Base-by-base conservation (phyloP, 2,113 vertebrate genomes). In the Nicator chloris region DNA sequence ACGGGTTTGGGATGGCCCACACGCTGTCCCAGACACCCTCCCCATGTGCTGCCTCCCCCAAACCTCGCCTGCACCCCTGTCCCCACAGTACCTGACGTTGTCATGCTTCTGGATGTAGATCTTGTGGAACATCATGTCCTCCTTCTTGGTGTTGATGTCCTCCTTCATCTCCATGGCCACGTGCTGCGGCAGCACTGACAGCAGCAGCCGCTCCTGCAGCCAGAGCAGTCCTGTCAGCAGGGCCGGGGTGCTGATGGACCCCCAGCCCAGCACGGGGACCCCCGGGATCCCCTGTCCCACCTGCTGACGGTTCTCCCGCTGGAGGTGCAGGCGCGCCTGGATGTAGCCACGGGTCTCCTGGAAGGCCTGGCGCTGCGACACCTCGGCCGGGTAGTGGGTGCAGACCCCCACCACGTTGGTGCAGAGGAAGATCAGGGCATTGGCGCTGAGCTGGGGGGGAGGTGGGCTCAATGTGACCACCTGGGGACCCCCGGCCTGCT, bases 141-240 rank as follows among this genome's bases (percentile, higher is more conserved):
- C 99, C 96, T 99, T 99, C 98, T 99, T 99, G 91, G 99, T 99
- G 96, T 98, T 99, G 98, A 99, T 99, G 98, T 99, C 99, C 97
- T 99, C 99, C 98, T 99, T 99, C 99, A 99, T 99, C 98, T 99
- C 99, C 99, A 99, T 99, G 96, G 99, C 99, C 97, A 99, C 99
- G 1, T 99, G 99, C 97, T 99, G 98, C 61, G 99, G 99, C 98
- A 99, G 98, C 91, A 99, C 99, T 0, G 99, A 99, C 60, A 99
- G 98, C 97, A 99, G 98, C 98, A 99, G 98, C 82, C 99, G 98
- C 96, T 99, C 99, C 99, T 99, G 98, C 86, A 91, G 28, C 44
- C 88, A 4, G 15, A 4, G 10, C 12, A 13, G 3, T 13, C 15
- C 40, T 2, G 0, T 78, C 27, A 93, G 60, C 9, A 3, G 24